Percentiles rank a stretch among this genome's conserved stretches.
Evolutionary conservation across 1,140 invertebrate genomes (phyloP).

Genomic region (Oryctes rhinoceros): DNA sequence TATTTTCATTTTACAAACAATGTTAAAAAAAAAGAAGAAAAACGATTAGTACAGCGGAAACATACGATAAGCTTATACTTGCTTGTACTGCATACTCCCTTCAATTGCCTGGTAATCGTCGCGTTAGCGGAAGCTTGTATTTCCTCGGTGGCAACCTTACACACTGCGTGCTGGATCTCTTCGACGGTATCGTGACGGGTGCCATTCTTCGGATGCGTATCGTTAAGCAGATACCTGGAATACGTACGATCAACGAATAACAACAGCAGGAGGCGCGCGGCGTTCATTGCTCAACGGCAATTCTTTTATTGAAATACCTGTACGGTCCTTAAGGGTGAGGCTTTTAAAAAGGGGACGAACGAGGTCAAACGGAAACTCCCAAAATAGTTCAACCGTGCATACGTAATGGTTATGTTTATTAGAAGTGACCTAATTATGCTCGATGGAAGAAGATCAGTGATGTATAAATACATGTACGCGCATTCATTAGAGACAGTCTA

Average conservation of each 20-base stretch:
- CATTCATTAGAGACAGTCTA: neutral
- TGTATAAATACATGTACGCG: neutral
- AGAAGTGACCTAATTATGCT: neutral
- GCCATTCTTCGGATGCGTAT: conserved; percentile 42
- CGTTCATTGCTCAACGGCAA: neutral
- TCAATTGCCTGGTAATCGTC: conserved; percentile 64
- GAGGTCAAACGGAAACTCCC: conserved; percentile 35
- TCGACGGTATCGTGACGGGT: conserved; percentile 41
- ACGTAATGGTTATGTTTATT: neutral
- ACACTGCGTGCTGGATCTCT: conserved; percentile 63
- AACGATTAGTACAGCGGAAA: neutral
- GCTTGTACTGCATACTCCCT: conserved; percentile 66
- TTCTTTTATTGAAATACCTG: conserved; percentile 24
- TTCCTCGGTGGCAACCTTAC: conserved; percentile 64
- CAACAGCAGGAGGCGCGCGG: neutral
- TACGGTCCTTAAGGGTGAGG: neutral
- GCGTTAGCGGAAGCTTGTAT: conserved; percentile 67
- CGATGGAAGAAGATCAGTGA: conserved; percentile 14
- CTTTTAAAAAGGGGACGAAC: conserved; percentile 24
- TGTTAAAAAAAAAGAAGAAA: no score
- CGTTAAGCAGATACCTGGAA: neutral
- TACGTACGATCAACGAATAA: neutral
- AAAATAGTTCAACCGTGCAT: conserved; percentile 14
- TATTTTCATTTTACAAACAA: no score
- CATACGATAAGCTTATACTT: conserved; percentile 48